Evolutionary conservation across 2,797 vertebrate genomes (phyloP), one percentile per base, ranked within the genome.

Genomic region (Protosalanx chinensis): DNA sequence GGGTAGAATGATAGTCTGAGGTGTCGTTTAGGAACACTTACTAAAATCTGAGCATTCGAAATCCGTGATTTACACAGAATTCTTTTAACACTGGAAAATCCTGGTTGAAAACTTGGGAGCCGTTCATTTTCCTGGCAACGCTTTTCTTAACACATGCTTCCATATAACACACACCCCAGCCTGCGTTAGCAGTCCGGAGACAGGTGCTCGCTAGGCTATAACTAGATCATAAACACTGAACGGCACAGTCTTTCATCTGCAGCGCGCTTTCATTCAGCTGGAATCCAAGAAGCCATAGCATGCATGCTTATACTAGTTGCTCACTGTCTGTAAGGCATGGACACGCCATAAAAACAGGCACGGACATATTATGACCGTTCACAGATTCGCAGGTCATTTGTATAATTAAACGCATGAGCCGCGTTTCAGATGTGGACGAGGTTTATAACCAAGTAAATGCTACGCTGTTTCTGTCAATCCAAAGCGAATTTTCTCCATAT

Each of bases 191-290:
- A 56, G 69, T 65, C 23, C 37, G 57, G 57, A 65, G 56, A 76
- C 67, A 20, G 51, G 5, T 6, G 51, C 62, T 73, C 29, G 23
- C n/a, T 51, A 37, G 23, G 23, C n/a, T 51, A 37, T 35, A 65
- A 75, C n/a, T 32, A 58, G 71, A 33, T 30, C 27, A 68, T 59
- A 69, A 69, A 75, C 20, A 64, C 29, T 69, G 59, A n/a, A 76
- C 51, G 16, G 0, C 16, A 46, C 51, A 16, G 49, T 68, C 74
- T 75, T 77, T 72, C 69, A 65, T 73, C 60, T 62, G 30, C 57
- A 66, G 51, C 1, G 29, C 51, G 57, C 20, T 63, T 74, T 71
- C 65, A 35, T 73, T 73, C 65, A 29, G 27, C 64, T 62, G 23
- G 74, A 81, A 65, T 72, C 6, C 57, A 72, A 77, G 49, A 64